Evolutionary conservation across 2,797 vertebrate species (phyloP), one percentile per base, ranked within the genome.

Genomic region (Pseudochirops cupreus): DNA sequence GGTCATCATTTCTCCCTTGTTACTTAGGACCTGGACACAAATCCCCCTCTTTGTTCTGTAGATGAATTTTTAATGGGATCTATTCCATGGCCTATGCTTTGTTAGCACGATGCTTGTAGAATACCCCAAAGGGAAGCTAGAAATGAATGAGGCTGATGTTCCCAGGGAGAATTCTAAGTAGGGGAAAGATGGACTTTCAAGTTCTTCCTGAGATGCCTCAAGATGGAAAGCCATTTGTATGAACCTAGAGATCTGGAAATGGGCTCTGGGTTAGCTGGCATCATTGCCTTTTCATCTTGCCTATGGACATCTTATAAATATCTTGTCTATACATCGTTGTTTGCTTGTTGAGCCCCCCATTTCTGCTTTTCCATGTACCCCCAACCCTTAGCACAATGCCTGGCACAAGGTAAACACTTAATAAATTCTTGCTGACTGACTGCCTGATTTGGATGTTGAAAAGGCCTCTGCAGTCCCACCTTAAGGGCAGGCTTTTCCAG

Each of bases 401-500:
- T 82, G 18, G 67, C n/a, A 46, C 39, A 21, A 2, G 67, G 39
- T 10, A 82, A 82, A 6, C n/a, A 46, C n/a, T 82, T 46, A 82
- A 82, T 82, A 82, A 82, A 46, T 82, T 11, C 74, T 82, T 82
- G 39, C 11, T 82, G 67, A 82, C 11, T 39, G 74, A 82, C 18
- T 46, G 39, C 46, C 74, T 26, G n/a, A 82, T 46, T 4, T 82
- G 16, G 29, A 67, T 56, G 24, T 7, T 6, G 74, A 56, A 91
- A 90, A 94, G 94, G 92, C 95, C n/a, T 39, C 10, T 1, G 16
- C 67, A 74, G 67, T 74, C 67, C 94, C 95, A 56, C 62, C 90
- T 96, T 97, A 87, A 97, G 93, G 92, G 56, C 90, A 97, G 93
- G 92, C 91, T 92, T 96, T 97, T 97, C 92, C 52, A 97, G 97